phyloP scores from a whole-genome alignment of 2,888 invertebrate genomes.

The Scaptomyza cyrtandrae region DNA sequence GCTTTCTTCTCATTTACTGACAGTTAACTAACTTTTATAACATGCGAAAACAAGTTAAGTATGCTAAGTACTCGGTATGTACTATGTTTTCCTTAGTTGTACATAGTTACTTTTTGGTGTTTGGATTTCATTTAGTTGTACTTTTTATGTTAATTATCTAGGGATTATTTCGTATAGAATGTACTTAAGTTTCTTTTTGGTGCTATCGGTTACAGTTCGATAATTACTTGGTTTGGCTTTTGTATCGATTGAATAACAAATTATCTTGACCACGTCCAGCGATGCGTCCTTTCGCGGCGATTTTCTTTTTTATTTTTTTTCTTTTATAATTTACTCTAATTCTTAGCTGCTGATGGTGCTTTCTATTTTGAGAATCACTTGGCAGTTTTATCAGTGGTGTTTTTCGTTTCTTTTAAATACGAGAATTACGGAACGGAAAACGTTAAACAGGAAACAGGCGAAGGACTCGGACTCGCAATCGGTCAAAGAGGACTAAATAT shows the following conservation, averaged over 20 bases:
- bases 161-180: slow-evolving; percentile 33
- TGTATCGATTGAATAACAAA: slow-evolving; percentile 10
- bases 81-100: slow-evolving; percentile 18
- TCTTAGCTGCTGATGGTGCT: slow-evolving; percentile 23
- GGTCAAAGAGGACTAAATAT: slow-evolving; percentile 1
- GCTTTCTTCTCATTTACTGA: slow-evolving; percentile 1
- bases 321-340: slow-evolving; percentile 13
- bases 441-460: background rate
- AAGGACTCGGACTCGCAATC: background rate
- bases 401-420: slow-evolving; percentile 34
- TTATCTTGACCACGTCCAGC: slow-evolving; percentile 7
- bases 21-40: slow-evolving; percentile 10
- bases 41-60: slow-evolving; percentile 30
- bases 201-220: slow-evolving; percentile 56
- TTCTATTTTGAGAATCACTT: slow-evolving; percentile 45
- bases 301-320: slow-evolving; percentile 5
- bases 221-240: slow-evolving; percentile 31
- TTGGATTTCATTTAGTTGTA: slow-evolving; percentile 6
- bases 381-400: slow-evolving; percentile 67
- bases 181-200: slow-evolving; percentile 38
- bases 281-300: slow-evolving; percentile 6
- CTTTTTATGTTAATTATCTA: slow-evolving; percentile 41
- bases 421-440: slow-evolving; percentile 1
- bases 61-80: slow-evolving; percentile 16
- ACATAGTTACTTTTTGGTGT: slow-evolving; percentile 5